Conservation (phyloP, 2,888 invertebrate genomes). For the Spisula subtruncata region DNA sequence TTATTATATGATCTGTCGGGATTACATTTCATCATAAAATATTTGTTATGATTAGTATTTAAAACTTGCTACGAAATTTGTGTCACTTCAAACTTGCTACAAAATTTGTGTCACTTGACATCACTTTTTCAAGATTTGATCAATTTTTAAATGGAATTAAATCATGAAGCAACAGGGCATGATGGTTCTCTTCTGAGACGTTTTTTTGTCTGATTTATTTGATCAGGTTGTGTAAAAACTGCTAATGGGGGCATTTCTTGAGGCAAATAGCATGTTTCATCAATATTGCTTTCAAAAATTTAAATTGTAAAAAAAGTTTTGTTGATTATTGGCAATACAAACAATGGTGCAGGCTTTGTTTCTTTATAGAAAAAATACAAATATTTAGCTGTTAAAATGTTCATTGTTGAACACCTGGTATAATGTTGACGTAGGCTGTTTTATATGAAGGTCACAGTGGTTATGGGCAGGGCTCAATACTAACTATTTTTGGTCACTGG, state of each 20-base stretch:
- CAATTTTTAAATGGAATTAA: slow-evolving; percentile 19
- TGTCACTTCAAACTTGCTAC: neutral
- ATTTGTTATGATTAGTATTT: slow-evolving; percentile 10
- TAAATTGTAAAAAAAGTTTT: neutral
- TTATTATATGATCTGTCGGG: neutral
- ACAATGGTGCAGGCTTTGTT: too few species aligned
- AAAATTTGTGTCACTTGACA: neutral
- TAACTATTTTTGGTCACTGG: too few species aligned
- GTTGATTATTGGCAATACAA: neutral
- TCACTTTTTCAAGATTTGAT: slow-evolving; percentile 13
- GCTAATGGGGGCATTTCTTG: neutral
- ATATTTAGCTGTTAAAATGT: too few species aligned
- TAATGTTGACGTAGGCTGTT: too few species aligned
- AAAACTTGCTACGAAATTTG: neutral
- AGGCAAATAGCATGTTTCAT: slow-evolving; percentile 23
- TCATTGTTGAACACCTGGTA: too few species aligned
- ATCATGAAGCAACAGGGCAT: slow-evolving; percentile 9
- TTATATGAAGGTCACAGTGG: too few species aligned
- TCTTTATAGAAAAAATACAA: too few species aligned
- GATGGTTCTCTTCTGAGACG: neutral
- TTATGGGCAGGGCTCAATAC: too few species aligned
- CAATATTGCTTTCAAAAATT: slow-evolving; percentile 11
- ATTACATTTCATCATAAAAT: neutral
- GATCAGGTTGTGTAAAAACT: neutral
- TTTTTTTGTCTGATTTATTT: neutral